A percentile compares a stretch with the other conserved stretches of the same genome.
phyloP scores from a whole-genome alignment of 2,888 invertebrate genomes.

The Tricholauxania praeusta region DNA sequence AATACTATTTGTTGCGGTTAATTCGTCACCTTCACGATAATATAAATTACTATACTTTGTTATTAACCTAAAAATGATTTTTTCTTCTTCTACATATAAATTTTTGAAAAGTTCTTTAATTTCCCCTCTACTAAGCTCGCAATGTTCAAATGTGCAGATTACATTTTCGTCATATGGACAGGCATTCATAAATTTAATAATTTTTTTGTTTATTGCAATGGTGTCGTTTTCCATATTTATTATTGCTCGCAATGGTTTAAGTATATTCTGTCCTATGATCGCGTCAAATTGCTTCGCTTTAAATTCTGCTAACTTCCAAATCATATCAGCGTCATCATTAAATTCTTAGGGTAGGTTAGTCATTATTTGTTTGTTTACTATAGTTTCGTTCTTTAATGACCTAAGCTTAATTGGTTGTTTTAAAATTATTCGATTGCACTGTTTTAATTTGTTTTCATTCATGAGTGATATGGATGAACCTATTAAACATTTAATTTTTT shows the following conservation, averaged over 20 bases:
- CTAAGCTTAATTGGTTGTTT: background rate
- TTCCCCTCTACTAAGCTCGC: background rate
- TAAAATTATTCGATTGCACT: too few relatives aligned
- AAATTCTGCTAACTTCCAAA: slow-evolving; percentile 31
- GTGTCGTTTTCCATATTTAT: too few relatives aligned
- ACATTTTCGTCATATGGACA: too few relatives aligned
- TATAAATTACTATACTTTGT: background rate
- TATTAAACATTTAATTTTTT: too few relatives aligned
- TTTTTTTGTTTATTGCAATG: too few relatives aligned
- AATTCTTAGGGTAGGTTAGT: slow-evolving; percentile 28
- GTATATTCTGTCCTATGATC: slow-evolving; percentile 22
- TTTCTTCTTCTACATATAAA: background rate
- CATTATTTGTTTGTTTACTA: slow-evolving; percentile 8
- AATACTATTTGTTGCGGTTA: background rate
- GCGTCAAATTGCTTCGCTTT: slow-evolving; percentile 12
- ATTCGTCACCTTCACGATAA: background rate
- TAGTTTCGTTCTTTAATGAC: too few relatives aligned
- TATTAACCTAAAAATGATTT: background rate
- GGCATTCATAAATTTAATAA: too few relatives aligned
- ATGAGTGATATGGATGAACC: too few relatives aligned
- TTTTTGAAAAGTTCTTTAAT: background rate
- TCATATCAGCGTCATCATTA: slow-evolving; percentile 18
- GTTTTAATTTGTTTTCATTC: too few relatives aligned
- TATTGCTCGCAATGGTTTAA: too few relatives aligned
- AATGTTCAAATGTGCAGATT: background rate